A percentile compares a stretch with the other conserved stretches of the same genome.
phyloP scores from a whole-genome alignment of 2,113 vertebrate genomes.

The Trematomus loennbergii region DNA sequence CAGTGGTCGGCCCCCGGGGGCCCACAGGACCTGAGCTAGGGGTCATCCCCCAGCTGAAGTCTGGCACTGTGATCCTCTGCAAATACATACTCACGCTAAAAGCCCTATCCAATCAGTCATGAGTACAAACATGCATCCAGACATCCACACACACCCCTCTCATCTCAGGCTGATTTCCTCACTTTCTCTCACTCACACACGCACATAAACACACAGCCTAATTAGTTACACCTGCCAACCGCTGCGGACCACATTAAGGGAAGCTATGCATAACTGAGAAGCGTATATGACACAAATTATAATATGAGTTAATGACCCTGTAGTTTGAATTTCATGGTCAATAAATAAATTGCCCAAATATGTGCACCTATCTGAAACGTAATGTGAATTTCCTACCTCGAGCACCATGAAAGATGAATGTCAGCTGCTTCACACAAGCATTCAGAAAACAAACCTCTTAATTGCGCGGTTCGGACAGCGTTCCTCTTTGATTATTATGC shows the following conservation, averaged over 20 bases:
- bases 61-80: constrained; percentile 31
- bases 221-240: constrained; percentile 75
- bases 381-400: constrained; percentile 50
- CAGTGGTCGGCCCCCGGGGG: constrained; percentile 14
- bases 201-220: constrained; percentile 32
- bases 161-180: constrained; percentile 12
- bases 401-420: constrained; percentile 69
- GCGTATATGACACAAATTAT: constrained; percentile 50
- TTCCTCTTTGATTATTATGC: constrained; percentile 69
- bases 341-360: constrained; percentile 62
- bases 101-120: constrained; percentile 36
- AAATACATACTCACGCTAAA: constrained; percentile 32
- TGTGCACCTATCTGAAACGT: constrained; percentile 35
- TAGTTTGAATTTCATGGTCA: constrained; percentile 61
- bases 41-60: constrained; percentile 38
- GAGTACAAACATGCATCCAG: constrained; percentile 21
- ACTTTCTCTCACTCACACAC: constrained; percentile 3
- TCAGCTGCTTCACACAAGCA: constrained; percentile 49
- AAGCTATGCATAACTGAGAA: constrained; percentile 40
- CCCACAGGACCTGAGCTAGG: constrained; percentile 29
- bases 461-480: constrained; percentile 47
- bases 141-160: constrained; percentile 20
- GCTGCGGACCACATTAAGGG: constrained; percentile 30
- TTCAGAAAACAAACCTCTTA: constrained; percentile 72
- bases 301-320: constrained; percentile 40